Conservation (phyloP, 1,140 invertebrate genomes). For the Mycetomoellerius zeteki region DNA sequence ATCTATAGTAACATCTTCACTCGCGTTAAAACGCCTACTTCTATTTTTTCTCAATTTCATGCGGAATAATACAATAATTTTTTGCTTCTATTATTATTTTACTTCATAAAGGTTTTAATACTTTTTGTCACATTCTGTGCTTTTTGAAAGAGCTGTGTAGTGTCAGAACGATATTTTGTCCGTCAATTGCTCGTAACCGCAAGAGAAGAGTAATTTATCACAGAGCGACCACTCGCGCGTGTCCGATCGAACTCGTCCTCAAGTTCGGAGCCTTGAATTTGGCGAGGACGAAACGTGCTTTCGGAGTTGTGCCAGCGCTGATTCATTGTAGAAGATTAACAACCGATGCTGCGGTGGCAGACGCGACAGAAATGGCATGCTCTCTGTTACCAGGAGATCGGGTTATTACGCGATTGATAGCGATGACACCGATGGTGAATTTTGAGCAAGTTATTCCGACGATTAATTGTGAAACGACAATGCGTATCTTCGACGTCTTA, state of each 20-base stretch:
- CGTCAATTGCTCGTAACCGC: background rate
- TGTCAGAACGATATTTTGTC: background rate
- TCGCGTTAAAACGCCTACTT: background rate
- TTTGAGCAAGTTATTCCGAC: background rate
- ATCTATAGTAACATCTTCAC: background rate
- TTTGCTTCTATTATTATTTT: background rate
- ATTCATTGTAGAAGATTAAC: constrained; percentile 69
- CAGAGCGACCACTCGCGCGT: background rate
- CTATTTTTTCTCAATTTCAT: background rate
- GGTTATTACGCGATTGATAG: constrained; percentile 25
- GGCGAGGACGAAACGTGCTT: constrained; percentile 49
- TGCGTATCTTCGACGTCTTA: background rate
- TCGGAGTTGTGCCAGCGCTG: constrained; percentile 69
- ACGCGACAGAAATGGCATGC: constrained; percentile 57
- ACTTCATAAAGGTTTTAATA: background rate
- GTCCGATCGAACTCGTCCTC: constrained; percentile 47
- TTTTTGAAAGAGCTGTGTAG: background rate
- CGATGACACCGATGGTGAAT: background rate
- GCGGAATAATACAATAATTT: background rate
- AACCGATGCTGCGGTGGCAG: constrained; percentile 32
- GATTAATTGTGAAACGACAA: constrained; percentile 7
- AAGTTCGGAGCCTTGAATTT: constrained; percentile 73
- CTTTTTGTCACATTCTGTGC: background rate
- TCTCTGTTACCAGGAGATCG: constrained; percentile 38
- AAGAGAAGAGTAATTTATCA: background rate